Conservation (phyloP, 2,888 invertebrate genomes). For the Nasonovia ribisnigri region DNA sequence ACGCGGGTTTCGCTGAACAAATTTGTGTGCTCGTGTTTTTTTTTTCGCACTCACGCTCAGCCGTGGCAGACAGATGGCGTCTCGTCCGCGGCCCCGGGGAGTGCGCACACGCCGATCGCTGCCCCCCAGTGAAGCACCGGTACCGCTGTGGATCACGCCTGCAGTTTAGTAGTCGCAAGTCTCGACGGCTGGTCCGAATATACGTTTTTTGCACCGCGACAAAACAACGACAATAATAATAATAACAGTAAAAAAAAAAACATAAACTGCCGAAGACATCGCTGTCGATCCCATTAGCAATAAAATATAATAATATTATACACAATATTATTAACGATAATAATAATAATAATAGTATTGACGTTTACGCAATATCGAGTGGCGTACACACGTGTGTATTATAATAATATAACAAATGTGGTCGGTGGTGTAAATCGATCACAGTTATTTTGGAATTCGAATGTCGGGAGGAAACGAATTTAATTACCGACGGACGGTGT, state of each 20-base stretch:
- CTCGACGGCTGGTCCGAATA: conserved; percentile 52
- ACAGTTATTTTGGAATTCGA: neutral
- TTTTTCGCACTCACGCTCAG: neutral
- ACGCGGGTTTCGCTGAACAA: neutral
- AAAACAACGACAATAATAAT: neutral
- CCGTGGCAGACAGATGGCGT: conserved; percentile 49
- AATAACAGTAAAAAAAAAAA: neutral
- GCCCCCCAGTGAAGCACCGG: conserved; percentile 45
- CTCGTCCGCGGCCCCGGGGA: conserved; percentile 15
- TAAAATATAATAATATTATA: neutral
- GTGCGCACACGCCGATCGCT: conserved; percentile 57
- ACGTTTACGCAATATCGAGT: neutral
- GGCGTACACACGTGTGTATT: neutral
- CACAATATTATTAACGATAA: neutral
- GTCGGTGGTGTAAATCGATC: neutral
- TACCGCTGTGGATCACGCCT: conserved; percentile 34
- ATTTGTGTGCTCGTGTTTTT: neutral
- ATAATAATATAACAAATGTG: neutral
- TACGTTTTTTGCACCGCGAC: conserved; percentile 11
- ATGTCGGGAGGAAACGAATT: neutral
- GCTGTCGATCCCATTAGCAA: neutral
- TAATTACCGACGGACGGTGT: neutral
- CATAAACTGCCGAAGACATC: neutral
- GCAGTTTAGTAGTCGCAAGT: conserved; percentile 60
- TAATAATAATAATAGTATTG: neutral